phyloP scores from a whole-genome alignment of 2,113 vertebrate species.

The Muscicapa adusta region DNA sequence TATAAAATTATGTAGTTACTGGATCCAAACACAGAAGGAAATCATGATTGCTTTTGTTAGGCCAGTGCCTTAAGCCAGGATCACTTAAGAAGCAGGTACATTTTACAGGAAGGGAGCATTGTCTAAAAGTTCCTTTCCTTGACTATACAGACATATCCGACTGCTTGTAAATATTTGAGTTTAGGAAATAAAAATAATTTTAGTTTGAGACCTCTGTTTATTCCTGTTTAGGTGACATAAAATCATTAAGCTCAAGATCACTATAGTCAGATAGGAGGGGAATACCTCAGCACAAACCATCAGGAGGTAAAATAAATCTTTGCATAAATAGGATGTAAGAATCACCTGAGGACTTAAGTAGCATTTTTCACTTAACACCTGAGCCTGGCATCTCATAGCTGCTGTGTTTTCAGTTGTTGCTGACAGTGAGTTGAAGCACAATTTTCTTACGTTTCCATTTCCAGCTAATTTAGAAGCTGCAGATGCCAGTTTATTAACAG shows the following conservation, averaged over 20 bases:
- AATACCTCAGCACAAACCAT: background rate
- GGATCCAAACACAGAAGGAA: background rate
- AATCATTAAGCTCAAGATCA: background rate
- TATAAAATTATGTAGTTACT: background rate
- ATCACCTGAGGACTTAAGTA: background rate
- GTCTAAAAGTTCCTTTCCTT: conserved; percentile 12
- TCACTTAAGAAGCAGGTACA: background rate
- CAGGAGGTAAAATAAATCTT: background rate
- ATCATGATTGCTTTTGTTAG: background rate
- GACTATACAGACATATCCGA: background rate
- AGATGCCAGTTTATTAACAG: background rate
- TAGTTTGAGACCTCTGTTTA: background rate
- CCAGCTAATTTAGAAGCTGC: background rate
- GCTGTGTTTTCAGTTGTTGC: background rate
- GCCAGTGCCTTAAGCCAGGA: background rate
- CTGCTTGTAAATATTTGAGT: conserved; percentile 18
- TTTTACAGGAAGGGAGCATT: conserved; percentile 8
- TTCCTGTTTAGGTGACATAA: background rate
- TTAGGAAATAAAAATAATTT: conserved; percentile 1
- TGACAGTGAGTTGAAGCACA: background rate
- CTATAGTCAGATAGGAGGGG: background rate
- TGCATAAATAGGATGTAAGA: background rate
- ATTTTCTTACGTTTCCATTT: background rate
- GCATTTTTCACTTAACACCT: background rate
- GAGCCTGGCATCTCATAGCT: background rate